Evolutionary conservation across 2,797 vertebrate genomes (phyloP).

Genomic region (Sitta carolinensis): DNA sequence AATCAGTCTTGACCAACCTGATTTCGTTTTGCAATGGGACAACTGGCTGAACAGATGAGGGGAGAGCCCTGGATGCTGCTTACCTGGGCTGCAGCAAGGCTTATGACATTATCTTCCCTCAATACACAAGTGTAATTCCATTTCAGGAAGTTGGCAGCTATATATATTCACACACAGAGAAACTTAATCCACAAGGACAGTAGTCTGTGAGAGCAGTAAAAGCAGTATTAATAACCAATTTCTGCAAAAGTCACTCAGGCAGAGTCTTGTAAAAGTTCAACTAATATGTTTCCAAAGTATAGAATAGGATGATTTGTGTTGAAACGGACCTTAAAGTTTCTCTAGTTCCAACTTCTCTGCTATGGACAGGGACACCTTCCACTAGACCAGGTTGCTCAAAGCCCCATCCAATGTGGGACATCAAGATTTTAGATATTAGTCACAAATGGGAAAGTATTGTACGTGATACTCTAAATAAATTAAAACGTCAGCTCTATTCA

Average conservation of each 20-base stretch:
- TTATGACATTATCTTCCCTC: background rate
- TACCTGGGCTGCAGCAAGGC: background rate
- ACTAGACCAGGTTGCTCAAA: background rate
- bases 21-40: background rate
- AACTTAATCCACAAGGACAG: background rate
- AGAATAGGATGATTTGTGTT: background rate
- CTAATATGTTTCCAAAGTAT: background rate
- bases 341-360: background rate
- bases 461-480: background rate
- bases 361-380: background rate
- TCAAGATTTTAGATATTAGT: background rate
- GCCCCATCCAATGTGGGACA: background rate
- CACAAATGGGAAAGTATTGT: background rate
- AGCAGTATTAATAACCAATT: background rate
- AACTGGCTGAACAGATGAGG: background rate
- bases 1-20: background rate
- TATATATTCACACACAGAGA: background rate
- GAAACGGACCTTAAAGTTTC: background rate
- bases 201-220: background rate
- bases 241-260: background rate
- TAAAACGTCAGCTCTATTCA: background rate
- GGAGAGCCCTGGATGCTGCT: background rate
- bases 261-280: conserved; percentile 7
- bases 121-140: background rate
- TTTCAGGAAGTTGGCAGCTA: background rate